Conservation (phyloP, 2,888 invertebrate genomes). For the Nemotelus nigrinus region DNA sequence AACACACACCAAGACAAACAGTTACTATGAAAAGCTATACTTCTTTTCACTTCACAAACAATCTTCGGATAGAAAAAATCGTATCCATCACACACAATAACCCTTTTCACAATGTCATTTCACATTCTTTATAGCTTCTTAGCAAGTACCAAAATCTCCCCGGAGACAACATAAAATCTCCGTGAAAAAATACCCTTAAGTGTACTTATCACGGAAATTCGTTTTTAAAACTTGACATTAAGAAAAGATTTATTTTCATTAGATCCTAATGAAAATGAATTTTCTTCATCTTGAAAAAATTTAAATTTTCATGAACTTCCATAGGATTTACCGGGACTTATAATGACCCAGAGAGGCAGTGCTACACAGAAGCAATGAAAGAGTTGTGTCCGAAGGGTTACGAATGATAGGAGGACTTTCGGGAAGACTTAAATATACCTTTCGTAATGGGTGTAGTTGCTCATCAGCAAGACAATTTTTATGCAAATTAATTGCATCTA, state of each 20-base stretch:
- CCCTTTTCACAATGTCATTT: constrained; percentile 1
- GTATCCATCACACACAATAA: no score
- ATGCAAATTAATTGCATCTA: constrained; percentile 44
- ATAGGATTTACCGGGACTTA: not conserved
- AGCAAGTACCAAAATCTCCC: constrained; percentile 27
- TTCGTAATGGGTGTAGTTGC: not conserved
- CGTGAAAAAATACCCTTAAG: constrained; percentile 30
- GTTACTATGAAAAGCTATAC: no score
- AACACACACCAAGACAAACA: no score
- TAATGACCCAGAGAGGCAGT: constrained; percentile 14
- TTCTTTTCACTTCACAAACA: no score
- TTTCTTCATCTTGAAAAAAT: constrained; percentile 36
- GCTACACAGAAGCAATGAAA: no score
- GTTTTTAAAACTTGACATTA: constrained; percentile 42
- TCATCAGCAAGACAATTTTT: constrained; percentile 40
- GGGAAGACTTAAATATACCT: constrained; percentile 1
- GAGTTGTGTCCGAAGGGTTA: not conserved
- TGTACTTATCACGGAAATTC: constrained; percentile 40
- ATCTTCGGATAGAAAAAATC: no score
- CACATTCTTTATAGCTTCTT: constrained; percentile 5
- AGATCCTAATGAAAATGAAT: constrained; percentile 41
- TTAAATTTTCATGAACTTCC: constrained; percentile 37
- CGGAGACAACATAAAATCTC: constrained; percentile 25
- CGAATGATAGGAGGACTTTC: not conserved
- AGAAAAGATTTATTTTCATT: constrained; percentile 44